A percentile compares a stretch with the other conserved stretches of the same genome.
phyloP scores from a whole-genome alignment of 2,888 invertebrate species.

The Siphlonurus alternatus region DNA sequence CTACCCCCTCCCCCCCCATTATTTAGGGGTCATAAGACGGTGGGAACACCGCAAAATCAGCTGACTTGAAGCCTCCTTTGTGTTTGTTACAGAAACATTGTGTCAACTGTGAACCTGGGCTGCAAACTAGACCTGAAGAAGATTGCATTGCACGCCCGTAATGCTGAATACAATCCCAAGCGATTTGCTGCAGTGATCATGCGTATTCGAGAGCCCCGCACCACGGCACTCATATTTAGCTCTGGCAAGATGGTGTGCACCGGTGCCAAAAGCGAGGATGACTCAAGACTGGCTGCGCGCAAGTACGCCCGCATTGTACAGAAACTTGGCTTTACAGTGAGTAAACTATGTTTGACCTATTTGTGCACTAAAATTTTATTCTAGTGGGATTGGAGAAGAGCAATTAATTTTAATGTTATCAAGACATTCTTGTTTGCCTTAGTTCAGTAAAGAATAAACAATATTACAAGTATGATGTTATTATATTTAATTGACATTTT shows the following conservation, averaged over 20 bases:
- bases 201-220: constrained; percentile 66
- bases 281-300: constrained; percentile 57
- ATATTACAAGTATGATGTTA: no score
- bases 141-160: constrained; percentile 93
- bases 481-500: no score
- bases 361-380: constrained; percentile 13
- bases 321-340: constrained; percentile 55
- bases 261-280: constrained; percentile 69
- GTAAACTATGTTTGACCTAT: no score
- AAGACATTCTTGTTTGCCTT: no score
- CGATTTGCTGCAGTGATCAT: constrained; percentile 98
- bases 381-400: no score
- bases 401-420: no score
- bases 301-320: constrained; percentile 72
- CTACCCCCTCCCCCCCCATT: no score
- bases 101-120: constrained; percentile 91
- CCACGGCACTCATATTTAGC: constrained; percentile 66
- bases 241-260: constrained; percentile 82
- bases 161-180: constrained; percentile 98
- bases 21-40: no score
- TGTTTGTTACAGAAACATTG: constrained; percentile 64
- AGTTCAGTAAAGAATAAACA: no score
- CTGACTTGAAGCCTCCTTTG: no score
- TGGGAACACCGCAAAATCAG: no score
- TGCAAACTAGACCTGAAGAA: constrained; percentile 92